Evolutionary conservation across 2,113 vertebrate species (phyloP).

Genomic region (Osmerus eperlanus): DNA sequence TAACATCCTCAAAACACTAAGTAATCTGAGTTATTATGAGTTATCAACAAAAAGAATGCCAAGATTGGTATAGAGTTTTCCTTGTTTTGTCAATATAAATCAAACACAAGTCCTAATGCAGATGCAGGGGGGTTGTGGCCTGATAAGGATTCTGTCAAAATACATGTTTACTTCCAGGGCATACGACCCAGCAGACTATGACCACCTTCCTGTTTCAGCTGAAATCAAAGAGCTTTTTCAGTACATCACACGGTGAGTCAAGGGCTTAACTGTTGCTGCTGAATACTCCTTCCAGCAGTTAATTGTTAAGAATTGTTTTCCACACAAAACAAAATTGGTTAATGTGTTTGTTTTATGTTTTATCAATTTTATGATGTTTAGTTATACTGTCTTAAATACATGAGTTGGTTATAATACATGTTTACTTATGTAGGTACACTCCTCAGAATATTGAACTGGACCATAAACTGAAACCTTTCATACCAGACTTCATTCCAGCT

Average conservation of each 20-base stretch:
- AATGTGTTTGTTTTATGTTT: neutral
- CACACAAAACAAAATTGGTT: neutral
- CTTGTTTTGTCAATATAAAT: no score
- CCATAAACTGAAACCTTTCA: constrained; percentile 92
- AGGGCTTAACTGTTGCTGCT: neutral
- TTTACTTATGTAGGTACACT: constrained; percentile 74
- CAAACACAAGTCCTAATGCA: no score
- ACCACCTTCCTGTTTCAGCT: constrained; percentile 83
- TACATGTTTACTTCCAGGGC: constrained; percentile 59
- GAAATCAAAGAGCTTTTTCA: constrained; percentile 94
- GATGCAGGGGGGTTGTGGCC: no score
- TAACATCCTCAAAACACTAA: no score
- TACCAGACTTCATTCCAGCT: constrained; percentile 94
- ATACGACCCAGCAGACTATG: constrained; percentile 83
- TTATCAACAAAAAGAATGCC: no score
- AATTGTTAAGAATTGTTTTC: no score
- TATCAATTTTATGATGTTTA: neutral
- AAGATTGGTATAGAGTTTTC: no score
- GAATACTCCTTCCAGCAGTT: no score
- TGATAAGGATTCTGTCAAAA: no score
- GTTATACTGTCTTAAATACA: neutral
- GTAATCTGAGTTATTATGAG: no score
- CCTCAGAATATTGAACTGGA: constrained; percentile 84
- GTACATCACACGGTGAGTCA: constrained; percentile 84
- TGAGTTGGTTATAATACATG: neutral